Evolutionary conservation across 2,113 vertebrate species (phyloP), one percentile per base, ranked within the genome.

Genomic region (Abramis brama): DNA sequence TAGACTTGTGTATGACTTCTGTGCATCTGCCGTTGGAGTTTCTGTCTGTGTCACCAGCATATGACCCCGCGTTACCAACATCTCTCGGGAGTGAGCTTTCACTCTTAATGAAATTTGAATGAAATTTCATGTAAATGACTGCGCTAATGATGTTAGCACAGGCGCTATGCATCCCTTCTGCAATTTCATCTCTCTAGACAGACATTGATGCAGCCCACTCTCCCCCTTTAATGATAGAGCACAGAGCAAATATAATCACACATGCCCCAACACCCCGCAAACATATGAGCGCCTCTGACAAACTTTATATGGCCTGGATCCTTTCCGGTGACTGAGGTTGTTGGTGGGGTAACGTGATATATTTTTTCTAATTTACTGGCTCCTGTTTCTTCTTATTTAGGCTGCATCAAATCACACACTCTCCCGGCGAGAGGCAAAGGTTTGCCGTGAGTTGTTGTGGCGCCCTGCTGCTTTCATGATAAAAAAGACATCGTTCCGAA

Each of bases 331-430:
- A 74, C 15, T n/a, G 66, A 76, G 85, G 85, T 75, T 43, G 70
- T n/a, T 9, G 55, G 59, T 70, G 23, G 57, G 73, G 55, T 85
- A 70, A 85, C 64, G 23, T 47, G 71, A 77, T 79, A n/a, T 73
- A 33, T 80, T 82, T 70, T 60, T 71, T 76, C 4, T 83, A 71
- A 73, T 70, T 74, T 80, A 47, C 30, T 25, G 59, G 5, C 36
- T 85, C 59, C 23, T 43, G 79, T 85, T 86, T 83, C 52, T 86
- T 79, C 77, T 87, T 86, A 86, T 88, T 86, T 77, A 75, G 84
- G 30, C 62, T 55, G 45, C 75, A 64, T 88, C 66, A 74, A 86
- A 88, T 88, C 87, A 83, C n/a, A 52, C 76, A 19, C 52, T 88
- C 80, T 86, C 55, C 74, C 33, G 2, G 80, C 59, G 73, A 79